A percentile compares a stretch with the other conserved stretches of the same genome.
Conservation (phyloP, 2,797 vertebrate genomes). For the Synanceia verrucosa region DNA sequence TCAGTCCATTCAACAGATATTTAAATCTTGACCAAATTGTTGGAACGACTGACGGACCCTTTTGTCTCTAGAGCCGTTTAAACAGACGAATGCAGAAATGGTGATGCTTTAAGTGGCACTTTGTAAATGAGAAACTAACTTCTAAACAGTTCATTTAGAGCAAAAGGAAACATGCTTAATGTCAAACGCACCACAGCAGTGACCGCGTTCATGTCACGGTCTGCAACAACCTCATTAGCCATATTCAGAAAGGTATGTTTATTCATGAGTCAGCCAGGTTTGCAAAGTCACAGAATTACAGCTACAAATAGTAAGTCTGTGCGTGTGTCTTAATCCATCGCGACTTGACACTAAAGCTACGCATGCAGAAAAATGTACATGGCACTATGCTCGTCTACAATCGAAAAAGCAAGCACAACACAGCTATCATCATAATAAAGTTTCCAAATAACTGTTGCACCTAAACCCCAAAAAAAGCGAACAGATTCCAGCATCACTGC, state of each 20-base stretch:
- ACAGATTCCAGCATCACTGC: slow-evolving; percentile 34
- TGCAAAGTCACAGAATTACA: slow-evolving; percentile 40
- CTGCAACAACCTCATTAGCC: neutral
- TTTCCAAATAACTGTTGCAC: neutral
- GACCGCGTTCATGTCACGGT: neutral
- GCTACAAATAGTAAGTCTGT: slow-evolving; percentile 21
- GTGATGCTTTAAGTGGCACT: too few species aligned
- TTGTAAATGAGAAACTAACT: neutral
- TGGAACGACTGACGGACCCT: too few species aligned
- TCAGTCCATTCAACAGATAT: too few species aligned
- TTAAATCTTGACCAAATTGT: too few species aligned
- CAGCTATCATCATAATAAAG: neutral
- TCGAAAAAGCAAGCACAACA: slow-evolving; percentile 13
- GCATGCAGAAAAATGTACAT: slow-evolving; percentile 59
- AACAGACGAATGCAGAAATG: too few species aligned
- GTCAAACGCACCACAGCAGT: neutral
- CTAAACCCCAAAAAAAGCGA: neutral
- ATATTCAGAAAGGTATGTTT: slow-evolving; percentile 1
- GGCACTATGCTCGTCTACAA: slow-evolving; percentile 25
- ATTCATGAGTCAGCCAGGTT: slow-evolving; percentile 6
- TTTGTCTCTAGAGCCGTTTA: too few species aligned
- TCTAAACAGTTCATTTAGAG: neutral
- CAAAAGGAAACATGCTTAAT: neutral
- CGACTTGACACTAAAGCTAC: slow-evolving; percentile 30
- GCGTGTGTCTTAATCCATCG: slow-evolving; percentile 16